Percentiles rank a stretch among this genome's conserved stretches.
These are phyloP conservation scores for Graphium colonna DNA, from an alignment of 2,888 invertebrate genomes.

Conservation along the genomic window DNA sequence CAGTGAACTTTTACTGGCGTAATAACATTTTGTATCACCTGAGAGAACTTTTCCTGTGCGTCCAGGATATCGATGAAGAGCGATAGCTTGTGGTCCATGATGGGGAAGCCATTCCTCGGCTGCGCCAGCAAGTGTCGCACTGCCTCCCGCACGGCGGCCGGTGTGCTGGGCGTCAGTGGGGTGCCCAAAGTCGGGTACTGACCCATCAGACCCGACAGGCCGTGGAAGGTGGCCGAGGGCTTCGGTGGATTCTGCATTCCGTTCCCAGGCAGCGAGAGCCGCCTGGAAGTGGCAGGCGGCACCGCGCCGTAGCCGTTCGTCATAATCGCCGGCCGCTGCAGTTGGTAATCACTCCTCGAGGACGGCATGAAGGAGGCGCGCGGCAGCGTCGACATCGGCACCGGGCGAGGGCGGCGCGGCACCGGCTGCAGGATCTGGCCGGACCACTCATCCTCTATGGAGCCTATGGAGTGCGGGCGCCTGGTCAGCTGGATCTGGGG, in stretches of 20 bases:
- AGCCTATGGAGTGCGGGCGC: constrained; percentile 83
- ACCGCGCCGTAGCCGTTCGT: constrained; percentile 74
- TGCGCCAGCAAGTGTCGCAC: constrained; percentile 84
- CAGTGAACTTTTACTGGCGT: too few species aligned
- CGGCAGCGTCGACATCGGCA: constrained; percentile 67
- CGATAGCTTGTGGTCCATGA: constrained; percentile 88
- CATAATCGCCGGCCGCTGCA: constrained; percentile 77
- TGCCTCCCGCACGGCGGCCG: constrained; percentile 84
- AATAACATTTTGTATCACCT: constrained; percentile 81
- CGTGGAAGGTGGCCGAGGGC: constrained; percentile 83
- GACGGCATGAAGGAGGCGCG: constrained; percentile 78
- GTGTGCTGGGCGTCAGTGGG: constrained; percentile 75
- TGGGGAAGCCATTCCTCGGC: constrained; percentile 87
- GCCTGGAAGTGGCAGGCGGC: constrained; percentile 71
- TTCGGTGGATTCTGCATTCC: constrained; percentile 74
- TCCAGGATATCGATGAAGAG: constrained; percentile 91
- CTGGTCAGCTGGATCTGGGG: constrained; percentile 54
- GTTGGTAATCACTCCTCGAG: constrained; percentile 82
- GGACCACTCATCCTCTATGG: constrained; percentile 65
- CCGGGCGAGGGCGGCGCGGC: constrained; percentile 73
- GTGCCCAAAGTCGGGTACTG: constrained; percentile 51
- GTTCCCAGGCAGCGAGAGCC: constrained; percentile 78
- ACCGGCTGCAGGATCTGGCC: constrained; percentile 76
- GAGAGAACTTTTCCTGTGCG: constrained; percentile 89
- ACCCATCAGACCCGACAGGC: constrained; percentile 63